These are phyloP conservation scores for Eugnorisma glareosa DNA, from an alignment of 2,888 invertebrate species.

Conservation along the genomic window DNA sequence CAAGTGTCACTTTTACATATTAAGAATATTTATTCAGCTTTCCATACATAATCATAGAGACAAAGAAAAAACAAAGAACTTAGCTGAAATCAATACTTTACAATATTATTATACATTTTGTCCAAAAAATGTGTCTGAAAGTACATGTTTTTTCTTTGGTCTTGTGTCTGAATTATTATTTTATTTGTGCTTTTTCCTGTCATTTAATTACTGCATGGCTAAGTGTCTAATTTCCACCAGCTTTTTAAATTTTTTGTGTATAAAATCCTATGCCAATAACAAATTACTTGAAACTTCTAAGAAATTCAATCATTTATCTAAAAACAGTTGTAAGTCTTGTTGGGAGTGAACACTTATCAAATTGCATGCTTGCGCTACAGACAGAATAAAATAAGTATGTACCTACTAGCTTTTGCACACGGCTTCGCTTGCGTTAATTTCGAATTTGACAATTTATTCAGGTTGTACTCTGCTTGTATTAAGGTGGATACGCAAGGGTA, in stretches of 20 bases:
- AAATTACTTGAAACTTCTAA: not conserved
- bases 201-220: not conserved
- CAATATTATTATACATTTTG: not conserved
- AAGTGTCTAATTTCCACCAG: not conserved
- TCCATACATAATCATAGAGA: constrained; percentile 53
- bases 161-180: constrained; percentile 73
- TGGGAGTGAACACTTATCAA: not conserved
- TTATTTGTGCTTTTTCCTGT: not conserved
- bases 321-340: not conserved
- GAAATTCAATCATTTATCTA: not conserved
- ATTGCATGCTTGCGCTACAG: not conserved
- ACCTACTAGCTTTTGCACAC: too few species aligned
- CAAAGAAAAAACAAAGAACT: constrained; percentile 83
- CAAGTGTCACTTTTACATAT: constrained; percentile 87
- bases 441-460: too few species aligned
- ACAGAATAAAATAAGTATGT: not conserved
- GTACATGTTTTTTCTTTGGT: constrained; percentile 86
- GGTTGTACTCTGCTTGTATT: too few species aligned
- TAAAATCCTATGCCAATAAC: not conserved
- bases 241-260: not conserved
- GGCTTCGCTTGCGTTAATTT: too few species aligned
- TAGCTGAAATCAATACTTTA: not conserved
- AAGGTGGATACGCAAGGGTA: too few species aligned
- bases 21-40: constrained; percentile 65
- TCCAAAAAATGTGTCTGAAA: not conserved